These are phyloP conservation scores for Odontophorus gujanensis DNA, from an alignment of 2,113 vertebrate species.

Conservation along the genomic window DNA sequence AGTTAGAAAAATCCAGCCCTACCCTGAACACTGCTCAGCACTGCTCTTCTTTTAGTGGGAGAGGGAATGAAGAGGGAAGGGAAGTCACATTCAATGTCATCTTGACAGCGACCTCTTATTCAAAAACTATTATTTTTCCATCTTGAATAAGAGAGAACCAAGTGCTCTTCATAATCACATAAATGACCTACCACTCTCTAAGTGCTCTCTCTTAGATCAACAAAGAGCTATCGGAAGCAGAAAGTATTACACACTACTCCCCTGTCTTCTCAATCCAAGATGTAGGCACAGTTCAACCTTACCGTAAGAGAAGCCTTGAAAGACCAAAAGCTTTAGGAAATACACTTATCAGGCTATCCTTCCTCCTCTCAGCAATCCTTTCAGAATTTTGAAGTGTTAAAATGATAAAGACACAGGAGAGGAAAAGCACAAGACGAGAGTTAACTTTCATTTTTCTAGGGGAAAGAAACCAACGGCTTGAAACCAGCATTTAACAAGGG, in stretches of 20 bases:
- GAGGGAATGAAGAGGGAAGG: slow-evolving; percentile 24
- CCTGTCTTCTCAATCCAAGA: slow-evolving; percentile 10
- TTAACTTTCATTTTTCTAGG: not conserved
- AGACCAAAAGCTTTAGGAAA: slow-evolving; percentile 45
- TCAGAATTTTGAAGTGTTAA: not conserved
- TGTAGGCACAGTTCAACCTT: not conserved
- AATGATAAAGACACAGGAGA: not conserved
- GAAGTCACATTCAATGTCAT: slow-evolving; percentile 70
- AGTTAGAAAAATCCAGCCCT: slow-evolving; percentile 36
- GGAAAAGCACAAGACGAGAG: not conserved
- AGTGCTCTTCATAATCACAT: slow-evolving; percentile 78
- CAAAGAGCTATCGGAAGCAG: slow-evolving; percentile 73
- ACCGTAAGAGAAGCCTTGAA: slow-evolving; percentile 43
- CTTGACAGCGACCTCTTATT: slow-evolving; percentile 72
- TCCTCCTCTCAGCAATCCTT: not conserved
- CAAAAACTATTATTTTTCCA: slow-evolving; percentile 75
- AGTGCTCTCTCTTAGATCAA: slow-evolving; percentile 76
- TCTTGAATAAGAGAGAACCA: slow-evolving; percentile 71
- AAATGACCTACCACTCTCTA: slow-evolving; percentile 73
- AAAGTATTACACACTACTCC: slow-evolving; percentile 44
- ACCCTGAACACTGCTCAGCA: not conserved
- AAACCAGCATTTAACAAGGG: not conserved
- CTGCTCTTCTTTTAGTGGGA: not conserved
- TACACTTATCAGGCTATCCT: slow-evolving; percentile 20
- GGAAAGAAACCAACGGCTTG: not conserved